Evolutionary conservation across 2,113 vertebrate genomes (phyloP), one percentile per base, ranked within the genome.

Genomic region (Polypterus bichir): DNA sequence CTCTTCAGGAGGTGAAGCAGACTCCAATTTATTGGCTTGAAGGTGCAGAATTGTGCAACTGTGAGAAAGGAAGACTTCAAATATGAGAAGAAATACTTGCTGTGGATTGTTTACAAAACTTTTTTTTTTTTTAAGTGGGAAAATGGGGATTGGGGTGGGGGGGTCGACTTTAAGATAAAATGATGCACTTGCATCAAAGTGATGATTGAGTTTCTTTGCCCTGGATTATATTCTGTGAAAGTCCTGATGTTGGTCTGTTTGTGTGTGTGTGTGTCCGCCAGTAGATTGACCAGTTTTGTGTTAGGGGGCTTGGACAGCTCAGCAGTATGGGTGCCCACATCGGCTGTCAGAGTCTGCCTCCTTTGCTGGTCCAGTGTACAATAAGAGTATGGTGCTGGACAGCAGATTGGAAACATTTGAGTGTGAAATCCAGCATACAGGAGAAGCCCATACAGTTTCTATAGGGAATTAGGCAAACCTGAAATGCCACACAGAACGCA

Each of bases 91-190:
- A 62, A 66, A 78, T 75, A 78, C 77, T 82, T 78, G 78, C 74
- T 76, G 77, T 83, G 81, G 78, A 74, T 77, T 84, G 85, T 86
- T 85, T 86, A 85, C 83, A 85, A 27, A 46, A 47, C 59, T 6
- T 49, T 63, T 47, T 7, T 63, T 54, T 49, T 47, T 44, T 49
- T 9, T 44, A 55, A 47, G 57, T 10, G 54, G 51, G 44, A 2
- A 10, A 52, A 6, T 2, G 2, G 3, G 46, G 3, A 53, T 7
- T 45, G 46, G 46, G 10, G 48, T 45, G 5, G 6, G 55, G 7
- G 45, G 55, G 47, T 71, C 74, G 71, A 72, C 64, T 61, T 9
- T 44, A 54, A 57, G 46, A 46, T 10, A 48, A 4, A 54, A 9
- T 4, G 8, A 57, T 45, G 46, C 5, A 9, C 27, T 4, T 45